Base-by-base conservation (phyloP, 2,888 invertebrate species). In the Lasioglossum zephyrum region DNA sequence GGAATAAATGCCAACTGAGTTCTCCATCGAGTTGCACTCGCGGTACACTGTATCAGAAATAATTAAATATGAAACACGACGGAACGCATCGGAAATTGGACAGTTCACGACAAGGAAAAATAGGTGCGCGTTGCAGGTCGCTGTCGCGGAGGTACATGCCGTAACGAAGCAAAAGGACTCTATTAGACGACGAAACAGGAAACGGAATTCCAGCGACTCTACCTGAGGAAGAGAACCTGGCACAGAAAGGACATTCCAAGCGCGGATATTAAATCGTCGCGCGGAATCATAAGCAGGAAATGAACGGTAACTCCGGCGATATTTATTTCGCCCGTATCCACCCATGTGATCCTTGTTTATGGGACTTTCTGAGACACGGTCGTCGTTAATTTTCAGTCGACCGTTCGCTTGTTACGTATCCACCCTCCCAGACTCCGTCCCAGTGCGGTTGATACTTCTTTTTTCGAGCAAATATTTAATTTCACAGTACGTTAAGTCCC, bases 381-480 rank as follows among this genome's bases (percentile, higher is more conserved):
- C 44, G 75, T 53, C 86, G 72, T 86, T 78, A 80, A 85, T 78
- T 74, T 73, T 72, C 85, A 49, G 77, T 81, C 81, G 84, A 63
- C 77, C 76, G 57, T 85, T 73, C 75, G 66, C 57, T 41, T 57
- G 79, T 76, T 60, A 85, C 76, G 47, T 66, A 74, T 84, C 70
- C 41, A 63, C 26, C 13, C 47, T 8, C 4, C 31, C 39, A n/a
- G 70, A 41, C 74, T 11, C 26, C 18, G 63, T 11, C 22, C 22
- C 26, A 26, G 26, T 4, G 13, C 26, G 39, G 49, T n/a, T 41
- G 53, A 79, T 83, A 79, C 73, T 77, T 79, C 74, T 76, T 60
- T 49, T 49, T 41, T 39, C 31, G 3, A 6, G n/a, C n/a, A 73
- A 75, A 49, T 72, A 75, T 78, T 78, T 82, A 69, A 69, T 84